Evolutionary conservation across 2,113 vertebrate genomes (phyloP).

Genomic region (Notarius quadriscutis): DNA sequence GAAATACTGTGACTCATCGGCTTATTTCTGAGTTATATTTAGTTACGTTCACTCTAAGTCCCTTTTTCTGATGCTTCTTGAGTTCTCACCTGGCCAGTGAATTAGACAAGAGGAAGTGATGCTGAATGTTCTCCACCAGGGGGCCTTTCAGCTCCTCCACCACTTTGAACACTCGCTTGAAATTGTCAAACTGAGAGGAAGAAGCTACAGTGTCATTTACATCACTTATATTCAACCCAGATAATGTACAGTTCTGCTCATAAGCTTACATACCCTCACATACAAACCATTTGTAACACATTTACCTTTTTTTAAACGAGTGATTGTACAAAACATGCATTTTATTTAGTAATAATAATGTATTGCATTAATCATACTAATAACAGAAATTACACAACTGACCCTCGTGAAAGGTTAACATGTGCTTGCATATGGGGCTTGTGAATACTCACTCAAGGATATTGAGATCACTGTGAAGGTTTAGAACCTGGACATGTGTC

Average conservation of each 20-base stretch:
- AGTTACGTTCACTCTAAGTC: background rate
- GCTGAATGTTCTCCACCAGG: conserved; percentile 87
- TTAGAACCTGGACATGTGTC: background rate
- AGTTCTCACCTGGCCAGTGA: conserved; percentile 78
- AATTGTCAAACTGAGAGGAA: conserved; percentile 86
- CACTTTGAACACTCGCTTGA: conserved; percentile 91
- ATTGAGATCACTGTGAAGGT: background rate
- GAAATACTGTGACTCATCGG: background rate
- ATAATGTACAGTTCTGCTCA: background rate
- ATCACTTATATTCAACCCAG: background rate
- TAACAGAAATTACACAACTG: background rate
- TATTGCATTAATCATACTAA: background rate
- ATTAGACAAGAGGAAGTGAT: conserved; percentile 86
- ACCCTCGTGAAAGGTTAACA: background rate
- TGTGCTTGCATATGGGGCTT: background rate
- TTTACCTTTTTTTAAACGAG: background rate
- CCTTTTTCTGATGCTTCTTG: background rate
- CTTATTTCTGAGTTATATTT: conserved; percentile 7
- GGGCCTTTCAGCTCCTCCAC: conserved; percentile 88
- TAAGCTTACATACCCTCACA: background rate
- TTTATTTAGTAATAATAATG: background rate
- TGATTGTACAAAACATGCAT: background rate
- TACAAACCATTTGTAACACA: background rate
- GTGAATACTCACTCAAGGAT: background rate
- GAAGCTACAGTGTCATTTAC: background rate